Percentiles rank a stretch among this genome's conserved stretches.
phyloP scores from a whole-genome alignment of 2,888 invertebrate species.

The Cryptosula pallasiana region DNA sequence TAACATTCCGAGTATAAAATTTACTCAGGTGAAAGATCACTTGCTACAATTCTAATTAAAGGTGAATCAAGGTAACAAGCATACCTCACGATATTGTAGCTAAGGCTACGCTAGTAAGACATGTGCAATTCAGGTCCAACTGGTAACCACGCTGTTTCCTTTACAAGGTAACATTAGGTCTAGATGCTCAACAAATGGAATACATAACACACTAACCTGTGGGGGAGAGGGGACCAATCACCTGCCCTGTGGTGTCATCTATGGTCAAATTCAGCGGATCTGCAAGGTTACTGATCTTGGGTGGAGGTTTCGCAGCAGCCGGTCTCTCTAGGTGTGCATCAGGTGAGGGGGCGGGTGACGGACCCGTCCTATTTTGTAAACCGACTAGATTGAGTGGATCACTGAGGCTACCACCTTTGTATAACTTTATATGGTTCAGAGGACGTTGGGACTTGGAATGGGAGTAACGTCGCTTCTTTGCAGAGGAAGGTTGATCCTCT shows the following conservation, averaged over 20 bases:
- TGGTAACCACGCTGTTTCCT: too few species aligned
- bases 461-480: slow-evolving; percentile 3
- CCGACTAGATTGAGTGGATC: slow-evolving; percentile 6
- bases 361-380: background rate
- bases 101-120: too few species aligned
- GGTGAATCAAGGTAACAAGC: too few species aligned
- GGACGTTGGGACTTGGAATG: background rate
- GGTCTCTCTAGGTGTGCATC: slow-evolving; percentile 8
- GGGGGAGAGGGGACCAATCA: slow-evolving; percentile 13
- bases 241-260: slow-evolving; percentile 10
- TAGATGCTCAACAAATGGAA: background rate
- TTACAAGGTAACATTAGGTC: background rate
- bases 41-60: too few species aligned
- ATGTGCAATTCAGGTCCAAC: too few species aligned
- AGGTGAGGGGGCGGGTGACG: slow-evolving; percentile 5
- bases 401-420: background rate
- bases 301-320: slow-evolving; percentile 57
- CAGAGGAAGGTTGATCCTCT: background rate
- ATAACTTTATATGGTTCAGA: background rate
- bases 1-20: too few species aligned
- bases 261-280: slow-evolving; percentile 76
- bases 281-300: slow-evolving; percentile 64
- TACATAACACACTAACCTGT: background rate
- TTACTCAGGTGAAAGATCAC: too few species aligned
- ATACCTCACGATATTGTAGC: too few species aligned